Base-by-base conservation (phyloP, 2,888 invertebrate species). In the Platycnemis pennipes region DNA sequence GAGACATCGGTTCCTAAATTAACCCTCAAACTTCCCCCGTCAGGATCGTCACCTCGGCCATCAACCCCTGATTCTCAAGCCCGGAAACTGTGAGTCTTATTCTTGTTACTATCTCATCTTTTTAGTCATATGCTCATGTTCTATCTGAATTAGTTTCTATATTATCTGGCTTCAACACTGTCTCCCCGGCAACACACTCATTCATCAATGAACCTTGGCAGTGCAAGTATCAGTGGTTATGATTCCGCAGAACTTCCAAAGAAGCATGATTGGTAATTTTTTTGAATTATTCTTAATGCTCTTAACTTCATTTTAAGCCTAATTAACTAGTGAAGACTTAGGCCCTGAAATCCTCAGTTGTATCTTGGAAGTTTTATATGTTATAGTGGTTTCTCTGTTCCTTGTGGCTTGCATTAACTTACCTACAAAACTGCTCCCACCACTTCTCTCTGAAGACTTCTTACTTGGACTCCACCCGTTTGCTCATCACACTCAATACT, bases 1-100 rank as follows among this genome's bases (percentile, higher is more conserved):
- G 95, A 95, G 91, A 95, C 94, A 1, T 94, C 97, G 94, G 98
- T 98, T 94, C 98, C 98, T 7, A 99, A 98, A 96, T 96, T 99
- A 94, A 98, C 98, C 16, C 96, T 99, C 69, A 98, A 98, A 96
- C 96, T 99, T 88, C 98, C 98, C 94, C 97, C 97, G 94, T 97
- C 97, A 19, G 98, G 98, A 94, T 97, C 97, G 16, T 98, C 98
- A 49, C 97, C 98, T 96, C 97, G 98, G 94, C 98, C 98, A 19
- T 97, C 97, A 94, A 98, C 98, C 19, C 98, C 98, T 0, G 97
- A 98, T 95, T 97, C 97, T 94, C 96, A 97, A 94, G 85, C 88
- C 94, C 96, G 97, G 95, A 98, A 98, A 96, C 97, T 98, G 97
- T 98, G 97, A 96, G 96, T 95, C 94, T 37, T 19, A 46, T 45